Conservation (phyloP, 1,140 invertebrate genomes). For the Delia radicum region DNA sequence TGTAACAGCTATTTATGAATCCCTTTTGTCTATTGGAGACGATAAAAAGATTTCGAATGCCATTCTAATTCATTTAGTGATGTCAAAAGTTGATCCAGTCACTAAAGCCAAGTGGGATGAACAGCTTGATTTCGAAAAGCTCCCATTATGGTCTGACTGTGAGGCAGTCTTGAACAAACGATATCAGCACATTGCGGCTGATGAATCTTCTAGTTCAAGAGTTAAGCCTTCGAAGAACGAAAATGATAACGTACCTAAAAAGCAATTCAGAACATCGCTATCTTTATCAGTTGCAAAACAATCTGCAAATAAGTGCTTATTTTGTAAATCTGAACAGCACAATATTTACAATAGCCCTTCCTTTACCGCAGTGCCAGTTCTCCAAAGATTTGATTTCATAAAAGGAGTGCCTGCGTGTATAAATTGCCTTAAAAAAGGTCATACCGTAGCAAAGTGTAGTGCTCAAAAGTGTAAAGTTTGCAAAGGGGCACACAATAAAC, state of each 20-base stretch:
- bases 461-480: slow-evolving; percentile 11
- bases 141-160: slow-evolving; percentile 24
- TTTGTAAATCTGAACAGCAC: slow-evolving; percentile 11
- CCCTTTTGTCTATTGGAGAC: no score
- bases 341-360: background rate
- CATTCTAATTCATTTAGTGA: no score
- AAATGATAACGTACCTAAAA: slow-evolving; percentile 4
- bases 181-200: slow-evolving; percentile 25
- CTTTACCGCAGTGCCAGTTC: background rate
- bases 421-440: slow-evolving; percentile 18
- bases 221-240: background rate
- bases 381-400: slow-evolving; percentile 18
- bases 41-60: no score
- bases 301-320: slow-evolving; percentile 1
- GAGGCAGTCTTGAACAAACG: slow-evolving; percentile 8
- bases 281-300: background rate
- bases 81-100: no score
- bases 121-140: slow-evolving; percentile 16
- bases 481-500: background rate
- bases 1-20: no score
- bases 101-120: no score
- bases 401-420: slow-evolving; percentile 4
- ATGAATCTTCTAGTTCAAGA: slow-evolving; percentile 17
- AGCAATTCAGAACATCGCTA: background rate
- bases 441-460: slow-evolving; percentile 13